Evolutionary conservation across 2,797 vertebrate species (phyloP), one percentile per base, ranked within the genome.

Genomic region (Fistularia commersonii): DNA sequence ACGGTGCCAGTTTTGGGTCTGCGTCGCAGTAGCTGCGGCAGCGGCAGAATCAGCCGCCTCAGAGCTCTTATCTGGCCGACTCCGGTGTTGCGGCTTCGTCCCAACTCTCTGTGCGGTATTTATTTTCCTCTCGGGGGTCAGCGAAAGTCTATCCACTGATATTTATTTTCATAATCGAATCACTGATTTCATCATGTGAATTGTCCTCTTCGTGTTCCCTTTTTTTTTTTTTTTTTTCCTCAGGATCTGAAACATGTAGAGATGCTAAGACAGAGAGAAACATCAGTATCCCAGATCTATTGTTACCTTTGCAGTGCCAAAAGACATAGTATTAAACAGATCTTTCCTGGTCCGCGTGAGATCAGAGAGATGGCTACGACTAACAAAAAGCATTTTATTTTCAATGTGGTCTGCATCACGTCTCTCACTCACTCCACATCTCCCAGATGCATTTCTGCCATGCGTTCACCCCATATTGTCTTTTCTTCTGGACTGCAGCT

Each of bases 371-470:
- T 50, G 51, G 58, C 67, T 56, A 13, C 6, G 41, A 42, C 32
- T 48, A 41, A 49, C 61, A 59, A 68, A 74, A 63, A 47, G 58
- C 11, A n/a, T 72, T 81, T 81, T 70, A 74, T 75, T 51, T 58
- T 48, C 66, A 83, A 52, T 69, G 44, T 78, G 77, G 67, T 69
- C 67, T 57, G 43, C 52, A 74, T 77, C 61, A 69, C 8, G n/a
- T 61, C 54, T 75, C 48, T 48, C 35, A 0, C 69, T 48, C 51
- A 54, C 64, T 80, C 79, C 72, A 73, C 69, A 43, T 76, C 52
- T 76, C 75, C 79, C 83, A 83, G 57, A 74, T 70, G 73, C 72
- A 56, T 56, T 63, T 77, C 69, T 63, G 56, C 73, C 76, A 79
- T 69, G 72, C 53, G 33, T 74, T 61, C 51, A 40, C 52, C 72